Evolutionary conservation across 2,888 invertebrate genomes (phyloP).

Genomic region (Drosophila ustulata): DNA sequence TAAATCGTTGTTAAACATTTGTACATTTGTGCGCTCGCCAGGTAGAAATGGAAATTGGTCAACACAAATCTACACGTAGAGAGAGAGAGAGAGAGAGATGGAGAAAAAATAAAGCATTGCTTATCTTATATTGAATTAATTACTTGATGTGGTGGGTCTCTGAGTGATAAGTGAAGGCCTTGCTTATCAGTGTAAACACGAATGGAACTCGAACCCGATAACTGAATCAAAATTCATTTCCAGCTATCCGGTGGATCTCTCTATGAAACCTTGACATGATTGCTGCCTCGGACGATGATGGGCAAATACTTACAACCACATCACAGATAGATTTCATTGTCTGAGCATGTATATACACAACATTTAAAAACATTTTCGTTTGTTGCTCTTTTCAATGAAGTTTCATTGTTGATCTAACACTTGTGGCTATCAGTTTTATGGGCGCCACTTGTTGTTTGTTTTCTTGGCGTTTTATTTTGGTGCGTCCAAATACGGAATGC

Average conservation of each 20-base stretch:
- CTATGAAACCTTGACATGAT: conserved; percentile 48
- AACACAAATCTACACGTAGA: not conserved
- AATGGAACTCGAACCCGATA: conserved; percentile 10
- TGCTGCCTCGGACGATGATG: conserved; percentile 32
- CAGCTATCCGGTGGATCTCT: conserved; percentile 3
- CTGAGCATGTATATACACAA: conserved; percentile 2
- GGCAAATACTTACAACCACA: conserved; percentile 15
- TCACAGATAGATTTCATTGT: conserved; percentile 35
- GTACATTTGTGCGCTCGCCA: no score
- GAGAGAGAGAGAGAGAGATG: not conserved
- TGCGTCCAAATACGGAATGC: conserved; percentile 30
- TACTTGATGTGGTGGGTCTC: conserved; percentile 5
- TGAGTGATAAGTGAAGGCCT: conserved; percentile 31
- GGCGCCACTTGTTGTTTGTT: conserved; percentile 51
- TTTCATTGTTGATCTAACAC: conserved; percentile 50
- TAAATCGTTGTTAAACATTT: conserved; percentile 9
- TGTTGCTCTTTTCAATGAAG: conserved; percentile 20
- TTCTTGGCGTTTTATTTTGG: not conserved
- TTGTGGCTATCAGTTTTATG: conserved; percentile 47
- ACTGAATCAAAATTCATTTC: conserved; percentile 25
- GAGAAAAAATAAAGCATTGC: not conserved
- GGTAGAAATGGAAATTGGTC: not conserved
- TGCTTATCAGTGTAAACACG: conserved; percentile 46
- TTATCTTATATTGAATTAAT: conserved; percentile 47
- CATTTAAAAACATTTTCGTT: conserved; percentile 11